Conservation (phyloP, 2,888 invertebrate species). For the Zaprionus obscuricornis region DNA sequence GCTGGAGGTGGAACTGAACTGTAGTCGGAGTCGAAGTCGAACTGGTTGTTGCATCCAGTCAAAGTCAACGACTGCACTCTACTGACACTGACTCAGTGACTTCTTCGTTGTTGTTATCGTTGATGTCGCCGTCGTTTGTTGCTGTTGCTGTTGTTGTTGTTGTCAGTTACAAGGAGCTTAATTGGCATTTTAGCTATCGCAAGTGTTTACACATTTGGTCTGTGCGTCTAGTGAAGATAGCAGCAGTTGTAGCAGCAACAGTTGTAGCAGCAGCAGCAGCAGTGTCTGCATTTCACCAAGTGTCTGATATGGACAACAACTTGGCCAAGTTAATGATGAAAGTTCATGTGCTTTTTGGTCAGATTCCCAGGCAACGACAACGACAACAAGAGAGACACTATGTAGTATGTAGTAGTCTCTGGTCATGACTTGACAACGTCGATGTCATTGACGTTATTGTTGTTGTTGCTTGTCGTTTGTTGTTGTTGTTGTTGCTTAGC, state of each 20-base stretch:
- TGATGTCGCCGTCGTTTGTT: not conserved
- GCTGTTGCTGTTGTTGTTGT: not conserved
- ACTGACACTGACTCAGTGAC: conserved; percentile 39
- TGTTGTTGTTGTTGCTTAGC: not conserved
- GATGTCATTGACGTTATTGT: conserved; percentile 12
- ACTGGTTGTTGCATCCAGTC: conserved; percentile 36
- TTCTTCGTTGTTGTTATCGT: conserved; percentile 26
- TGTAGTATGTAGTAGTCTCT: too few relatives aligned
- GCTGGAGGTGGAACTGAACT: too few relatives aligned
- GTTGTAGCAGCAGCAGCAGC: not conserved
- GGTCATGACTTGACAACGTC: not conserved
- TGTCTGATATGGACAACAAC: conserved; percentile 27
- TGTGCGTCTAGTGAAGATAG: conserved; percentile 19
- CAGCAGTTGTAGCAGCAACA: not conserved
- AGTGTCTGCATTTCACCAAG: conserved; percentile 35
- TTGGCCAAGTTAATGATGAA: conserved; percentile 43
- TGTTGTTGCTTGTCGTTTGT: not conserved
- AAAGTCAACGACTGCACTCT: conserved; percentile 56
- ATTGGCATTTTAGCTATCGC: conserved; percentile 45
- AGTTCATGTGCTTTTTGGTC: conserved; percentile 31
- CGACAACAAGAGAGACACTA: too few relatives aligned
- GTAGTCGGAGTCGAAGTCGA: conserved; percentile 14
- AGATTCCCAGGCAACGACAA: conserved; percentile 13
- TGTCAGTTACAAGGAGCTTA: conserved; percentile 28
- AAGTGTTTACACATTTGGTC: conserved; percentile 16